These are phyloP conservation scores for Lasioglossum baleicum DNA, from an alignment of 1,140 invertebrate species.

Conservation along the genomic window DNA sequence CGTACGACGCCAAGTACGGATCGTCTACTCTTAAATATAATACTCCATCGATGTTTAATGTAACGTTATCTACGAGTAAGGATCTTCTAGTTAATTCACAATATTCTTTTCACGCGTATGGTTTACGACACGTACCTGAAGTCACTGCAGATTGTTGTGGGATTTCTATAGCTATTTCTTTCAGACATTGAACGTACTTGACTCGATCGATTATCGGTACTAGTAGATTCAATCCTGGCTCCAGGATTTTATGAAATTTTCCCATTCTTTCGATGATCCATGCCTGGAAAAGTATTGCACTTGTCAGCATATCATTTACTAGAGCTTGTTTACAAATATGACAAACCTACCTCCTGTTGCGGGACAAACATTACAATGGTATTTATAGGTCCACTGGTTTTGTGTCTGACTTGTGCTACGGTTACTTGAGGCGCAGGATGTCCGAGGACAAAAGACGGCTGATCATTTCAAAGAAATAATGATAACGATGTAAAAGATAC, in stretches of 20 bases:
- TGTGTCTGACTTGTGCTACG: slow-evolving; percentile 76
- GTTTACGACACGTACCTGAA: slow-evolving; percentile 80
- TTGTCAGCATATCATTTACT: slow-evolving; percentile 31
- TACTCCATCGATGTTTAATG: slow-evolving; percentile 97
- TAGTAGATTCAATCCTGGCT: slow-evolving; percentile 96
- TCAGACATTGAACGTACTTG: slow-evolving; percentile 98
- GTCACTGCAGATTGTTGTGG: slow-evolving; percentile 99
- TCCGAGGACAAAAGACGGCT: slow-evolving; percentile 53
- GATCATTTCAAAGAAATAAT: slow-evolving; percentile 62
- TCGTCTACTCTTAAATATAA: slow-evolving; percentile 96
- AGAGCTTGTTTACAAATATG: neutral
- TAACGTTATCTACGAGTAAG: slow-evolving; percentile 92
- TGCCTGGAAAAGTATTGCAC: slow-evolving; percentile 82
- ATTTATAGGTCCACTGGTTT: slow-evolving; percentile 90
- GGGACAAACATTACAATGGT: slow-evolving; percentile 98
- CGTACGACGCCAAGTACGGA: slow-evolving; percentile 97
- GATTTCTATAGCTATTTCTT: slow-evolving; percentile 99
- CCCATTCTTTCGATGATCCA: slow-evolving; percentile 99
- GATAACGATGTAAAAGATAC: neutral
- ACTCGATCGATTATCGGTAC: slow-evolving; percentile 96
- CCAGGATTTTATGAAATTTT: slow-evolving; percentile 94
- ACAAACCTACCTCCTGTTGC: slow-evolving; percentile 96
- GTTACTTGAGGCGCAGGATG: slow-evolving; percentile 45
- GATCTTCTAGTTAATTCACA: neutral
- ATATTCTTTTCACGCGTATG: neutral